These are phyloP conservation scores for Terrapene triunguis DNA, from an alignment of 2,113 vertebrate genomes.

Conservation along the genomic window DNA sequence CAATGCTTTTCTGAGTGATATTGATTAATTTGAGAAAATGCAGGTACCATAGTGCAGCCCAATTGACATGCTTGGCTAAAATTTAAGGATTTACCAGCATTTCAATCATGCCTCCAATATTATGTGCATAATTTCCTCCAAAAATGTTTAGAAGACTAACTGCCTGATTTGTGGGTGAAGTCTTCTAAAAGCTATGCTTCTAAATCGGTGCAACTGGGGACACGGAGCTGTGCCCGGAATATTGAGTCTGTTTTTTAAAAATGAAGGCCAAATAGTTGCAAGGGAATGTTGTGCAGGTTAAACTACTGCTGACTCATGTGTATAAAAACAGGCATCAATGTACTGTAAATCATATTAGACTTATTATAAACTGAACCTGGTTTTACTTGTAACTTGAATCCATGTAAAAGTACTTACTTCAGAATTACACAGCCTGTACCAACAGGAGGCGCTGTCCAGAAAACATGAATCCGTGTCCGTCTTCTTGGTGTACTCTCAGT, in stretches of 20 bases:
- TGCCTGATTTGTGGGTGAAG: background rate
- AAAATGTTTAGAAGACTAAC: background rate
- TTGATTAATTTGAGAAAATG: background rate
- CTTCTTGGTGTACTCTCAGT: constrained; percentile 95
- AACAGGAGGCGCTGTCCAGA: constrained; percentile 92
- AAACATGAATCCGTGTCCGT: constrained; percentile 94
- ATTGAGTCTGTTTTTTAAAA: background rate
- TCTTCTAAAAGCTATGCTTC: background rate
- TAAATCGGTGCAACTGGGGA: background rate
- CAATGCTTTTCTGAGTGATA: background rate
- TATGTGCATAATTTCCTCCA: background rate
- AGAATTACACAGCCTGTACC: constrained; percentile 92
- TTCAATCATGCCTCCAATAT: background rate
- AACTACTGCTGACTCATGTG: background rate
- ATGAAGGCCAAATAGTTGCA: background rate
- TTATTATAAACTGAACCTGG: background rate
- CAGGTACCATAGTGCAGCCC: background rate
- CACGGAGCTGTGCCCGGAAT: background rate
- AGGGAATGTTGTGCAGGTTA: background rate
- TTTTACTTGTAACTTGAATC: background rate
- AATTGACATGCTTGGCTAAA: background rate
- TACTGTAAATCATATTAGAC: background rate
- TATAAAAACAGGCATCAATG: background rate
- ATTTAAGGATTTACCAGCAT: background rate
- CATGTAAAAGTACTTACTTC: constrained; percentile 86